phyloP scores from a whole-genome alignment of 2,113 vertebrate species.

The Platichthys stellatus region DNA sequence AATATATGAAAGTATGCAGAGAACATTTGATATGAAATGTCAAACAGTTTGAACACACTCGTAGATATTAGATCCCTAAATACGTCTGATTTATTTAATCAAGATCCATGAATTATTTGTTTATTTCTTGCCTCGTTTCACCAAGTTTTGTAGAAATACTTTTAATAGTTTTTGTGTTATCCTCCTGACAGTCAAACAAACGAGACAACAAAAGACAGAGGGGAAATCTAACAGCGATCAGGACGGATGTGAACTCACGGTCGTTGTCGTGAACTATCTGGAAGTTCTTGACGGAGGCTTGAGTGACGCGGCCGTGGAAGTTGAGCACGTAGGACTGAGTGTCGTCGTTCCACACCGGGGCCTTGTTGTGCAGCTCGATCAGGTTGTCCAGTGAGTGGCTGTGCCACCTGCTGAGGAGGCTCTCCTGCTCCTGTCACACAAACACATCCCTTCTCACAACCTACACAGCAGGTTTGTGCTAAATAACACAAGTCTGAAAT shows the following conservation, averaged over 20 bases:
- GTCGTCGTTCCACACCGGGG: conserved; percentile 97
- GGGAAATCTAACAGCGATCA: no score
- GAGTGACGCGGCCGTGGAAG: conserved; percentile 96
- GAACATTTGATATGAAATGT: no score
- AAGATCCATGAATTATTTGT: no score
- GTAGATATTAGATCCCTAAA: no score
- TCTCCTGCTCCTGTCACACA: conserved; percentile 88
- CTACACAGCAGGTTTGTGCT: not conserved
- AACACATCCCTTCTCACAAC: not conserved
- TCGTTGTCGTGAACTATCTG: conserved; percentile 97
- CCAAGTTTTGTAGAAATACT: no score
- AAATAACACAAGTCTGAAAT: not conserved
- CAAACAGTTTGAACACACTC: no score
- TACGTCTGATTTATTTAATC: no score
- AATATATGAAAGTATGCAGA: no score
- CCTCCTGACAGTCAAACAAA: no score
- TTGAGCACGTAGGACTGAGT: conserved; percentile 97
- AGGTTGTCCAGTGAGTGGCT: conserved; percentile 89
- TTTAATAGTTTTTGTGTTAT: no score
- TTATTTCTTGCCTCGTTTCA: no score
- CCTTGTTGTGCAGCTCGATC: conserved; percentile 96
- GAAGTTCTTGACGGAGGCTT: conserved; percentile 98
- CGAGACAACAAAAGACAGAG: no score
- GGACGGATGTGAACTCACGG: conserved; percentile 82
- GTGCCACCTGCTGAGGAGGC: conserved; percentile 92